Conservation (phyloP, 2,113 vertebrate genomes). For the Albula glossodonta region DNA sequence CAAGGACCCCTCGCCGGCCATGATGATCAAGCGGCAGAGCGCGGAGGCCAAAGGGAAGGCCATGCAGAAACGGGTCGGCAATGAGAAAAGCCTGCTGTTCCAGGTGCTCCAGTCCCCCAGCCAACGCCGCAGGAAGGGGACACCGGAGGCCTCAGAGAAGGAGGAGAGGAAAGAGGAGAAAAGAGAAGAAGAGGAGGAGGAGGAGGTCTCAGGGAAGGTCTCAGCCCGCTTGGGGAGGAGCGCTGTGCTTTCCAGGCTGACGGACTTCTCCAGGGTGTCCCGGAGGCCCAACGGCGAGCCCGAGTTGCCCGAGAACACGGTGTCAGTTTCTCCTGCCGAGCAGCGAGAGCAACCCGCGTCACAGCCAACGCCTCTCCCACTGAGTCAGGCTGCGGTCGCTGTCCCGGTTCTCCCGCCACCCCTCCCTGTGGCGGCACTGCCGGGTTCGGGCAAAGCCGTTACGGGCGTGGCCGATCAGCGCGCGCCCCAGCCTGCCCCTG, state of each 20-base stretch:
- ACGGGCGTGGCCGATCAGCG: slow-evolving; percentile 44
- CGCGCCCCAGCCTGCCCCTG: slow-evolving; percentile 32
- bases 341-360: slow-evolving; percentile 36
- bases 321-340: slow-evolving; percentile 38
- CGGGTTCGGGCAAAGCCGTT: slow-evolving; percentile 24
- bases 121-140: slow-evolving; percentile 47
- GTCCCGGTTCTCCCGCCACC: not conserved
- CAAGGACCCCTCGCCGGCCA: slow-evolving; percentile 71
- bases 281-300: slow-evolving; percentile 67
- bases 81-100: slow-evolving; percentile 77
- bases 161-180: slow-evolving; percentile 12
- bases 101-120: slow-evolving; percentile 59
- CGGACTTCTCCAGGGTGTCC: slow-evolving; percentile 59
- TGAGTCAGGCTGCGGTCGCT: slow-evolving; percentile 21
- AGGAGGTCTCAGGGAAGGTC: slow-evolving; percentile 47
- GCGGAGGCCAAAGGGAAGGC: slow-evolving; percentile 66
- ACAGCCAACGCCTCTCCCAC: slow-evolving; percentile 26
- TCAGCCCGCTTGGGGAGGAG: slow-evolving; percentile 84
- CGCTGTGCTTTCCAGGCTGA: slow-evolving; percentile 83
- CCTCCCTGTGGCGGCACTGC: slow-evolving; percentile 16
- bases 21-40: slow-evolving; percentile 78
- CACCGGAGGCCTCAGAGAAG: slow-evolving; percentile 49
- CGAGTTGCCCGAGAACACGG: slow-evolving; percentile 45
- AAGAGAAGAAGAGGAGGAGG: not conserved
- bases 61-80: slow-evolving; percentile 65